Conservation (phyloP, 2,797 vertebrate genomes). For the Otolemur crassicaudatus region DNA sequence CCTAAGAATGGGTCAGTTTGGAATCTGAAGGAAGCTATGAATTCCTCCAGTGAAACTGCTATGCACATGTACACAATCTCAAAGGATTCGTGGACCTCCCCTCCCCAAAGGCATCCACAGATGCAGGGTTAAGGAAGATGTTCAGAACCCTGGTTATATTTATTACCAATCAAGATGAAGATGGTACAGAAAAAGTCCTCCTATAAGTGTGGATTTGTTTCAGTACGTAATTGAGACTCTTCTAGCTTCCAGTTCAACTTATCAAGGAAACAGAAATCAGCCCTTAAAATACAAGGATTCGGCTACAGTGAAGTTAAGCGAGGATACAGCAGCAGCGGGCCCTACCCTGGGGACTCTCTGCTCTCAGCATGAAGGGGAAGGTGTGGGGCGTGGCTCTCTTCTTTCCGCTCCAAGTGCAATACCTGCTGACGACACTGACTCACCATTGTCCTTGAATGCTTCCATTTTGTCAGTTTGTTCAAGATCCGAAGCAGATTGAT, state of each 20-base stretch:
- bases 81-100: background rate
- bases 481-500: conserved; percentile 98
- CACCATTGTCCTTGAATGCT: conserved; percentile 99
- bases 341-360: background rate
- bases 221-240: background rate
- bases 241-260: background rate
- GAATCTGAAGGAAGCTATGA: background rate
- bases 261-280: background rate
- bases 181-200: background rate
- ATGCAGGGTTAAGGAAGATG: background rate
- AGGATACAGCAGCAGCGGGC: background rate
- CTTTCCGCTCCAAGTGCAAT: rapidly evolving
- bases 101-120: background rate
- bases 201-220: background rate
- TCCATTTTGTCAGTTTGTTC: conserved; percentile 99
- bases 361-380: background rate
- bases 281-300: background rate
- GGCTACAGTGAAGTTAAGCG: background rate
- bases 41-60: background rate
- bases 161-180: background rate
- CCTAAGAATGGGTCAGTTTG: background rate
- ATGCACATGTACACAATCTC: background rate
- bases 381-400: rapidly evolving
- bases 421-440: conserved; percentile 21
- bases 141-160: background rate